Evolutionary conservation across 2,797 vertebrate species (phyloP), one percentile per base, ranked within the genome.

Genomic region (Thamnophis elegans): DNA sequence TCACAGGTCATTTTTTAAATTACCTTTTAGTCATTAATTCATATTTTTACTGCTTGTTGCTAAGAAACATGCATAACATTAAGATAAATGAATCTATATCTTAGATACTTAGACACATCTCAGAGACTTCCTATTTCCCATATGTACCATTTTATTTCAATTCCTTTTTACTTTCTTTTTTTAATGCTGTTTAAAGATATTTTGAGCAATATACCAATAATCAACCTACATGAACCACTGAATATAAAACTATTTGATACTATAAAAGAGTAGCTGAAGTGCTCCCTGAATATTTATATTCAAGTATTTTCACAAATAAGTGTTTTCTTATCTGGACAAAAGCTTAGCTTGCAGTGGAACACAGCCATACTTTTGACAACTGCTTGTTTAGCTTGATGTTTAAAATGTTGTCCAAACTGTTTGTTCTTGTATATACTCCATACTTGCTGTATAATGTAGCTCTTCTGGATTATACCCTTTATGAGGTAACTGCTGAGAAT

Each of bases 11-110:
- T 89, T 92, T 93, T 93, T 96, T 96, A 96, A 97, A 97, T 96
- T 97, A 96, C 92, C 94, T 97, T 96, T 93, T 96, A 94, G 92
- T 96, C 96, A 93, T 96, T 96, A 96, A 95, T 95, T 94, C 90
- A 94, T 91, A 95, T 25, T 96, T 96, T 95, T 94, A 94, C 87
- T 93, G 94, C 92, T 90, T 95, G 97, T 97, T 97, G 96, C 97
- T 97, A 97, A 97, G 97, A 97, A 97, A 42, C 36, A 82, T 82
- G 20, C 36, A 82, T 82, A 82, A 42, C 18, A 47, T 4, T 82
- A 82, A 42, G 20, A 82, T 47, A 42, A 82, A 82, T 82, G 18
- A 42, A 82, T 42, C 18, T 47, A 22, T 82, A 73, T 73, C n/a
- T 36, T 36, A 18, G n/a, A 36, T 92, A 95, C 55, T 93, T 95